Evolutionary conservation across 1,140 invertebrate genomes (phyloP), one percentile per base, ranked within the genome.

Genomic region (Steinernema khuongi): DNA sequence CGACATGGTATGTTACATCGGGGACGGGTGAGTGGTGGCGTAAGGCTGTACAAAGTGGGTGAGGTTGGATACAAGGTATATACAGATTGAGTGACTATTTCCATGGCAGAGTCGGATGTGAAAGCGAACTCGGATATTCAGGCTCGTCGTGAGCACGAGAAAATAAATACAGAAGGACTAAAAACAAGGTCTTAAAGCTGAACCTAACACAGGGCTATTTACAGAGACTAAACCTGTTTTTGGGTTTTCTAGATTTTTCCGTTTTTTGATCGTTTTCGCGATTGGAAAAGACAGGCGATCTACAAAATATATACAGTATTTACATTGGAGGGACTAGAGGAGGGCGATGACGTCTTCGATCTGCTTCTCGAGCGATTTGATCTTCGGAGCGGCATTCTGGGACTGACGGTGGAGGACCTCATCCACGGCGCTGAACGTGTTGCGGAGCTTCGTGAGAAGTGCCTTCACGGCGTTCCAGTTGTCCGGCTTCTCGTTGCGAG

Each of bases 401-500:
- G 50, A 22, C 26, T 60, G 50, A 60, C 50, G 50, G 19, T 60
- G 50, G 19, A 60, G 50, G 4, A 60, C 50, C 19, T 60, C 41
- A 36, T 72, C 43, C 14, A 67, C 31, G 14, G 71, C 71, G 31
- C 30, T 44, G 1, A 72, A 32, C 14, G 66, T 72, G 31, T 44
- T 72, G 50, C 71, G 71, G 60, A 72, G 71, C 30, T 31, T 31
- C n/a, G 36, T 72, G 31, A 72, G 43, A 1, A n/a, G 43, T 17
- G 71, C 41, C 41, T 72, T 72, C 26, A 31, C 31, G 22, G 44
- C 17, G 41, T 31, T 66, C 71, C 71, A 72, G 31, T 14, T 11
- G 7, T 44, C 29, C 7, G 71, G 41, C 19, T 67, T 50, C 19
- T 72, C 19, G 41, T 31, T 66, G 30, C 71, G 71, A 1, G 18